Evolutionary conservation across 2,797 vertebrate species (phyloP).

Genomic region (Sardinella longiceps): DNA sequence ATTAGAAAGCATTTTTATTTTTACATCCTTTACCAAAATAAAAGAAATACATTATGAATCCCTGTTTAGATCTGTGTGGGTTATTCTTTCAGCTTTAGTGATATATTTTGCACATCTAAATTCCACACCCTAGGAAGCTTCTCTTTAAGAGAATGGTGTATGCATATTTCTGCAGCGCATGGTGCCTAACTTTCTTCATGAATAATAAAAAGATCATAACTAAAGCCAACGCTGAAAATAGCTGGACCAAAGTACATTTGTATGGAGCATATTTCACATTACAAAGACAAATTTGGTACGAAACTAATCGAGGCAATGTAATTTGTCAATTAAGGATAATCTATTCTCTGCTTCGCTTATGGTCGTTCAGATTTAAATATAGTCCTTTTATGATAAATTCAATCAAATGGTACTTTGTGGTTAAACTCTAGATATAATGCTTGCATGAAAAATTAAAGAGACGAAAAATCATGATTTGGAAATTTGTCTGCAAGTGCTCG

Average conservation of each 20-base stretch:
- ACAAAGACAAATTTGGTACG: constrained; percentile 74
- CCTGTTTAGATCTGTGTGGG: neutral
- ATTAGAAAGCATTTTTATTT: too few relatives aligned
- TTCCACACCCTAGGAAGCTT: neutral
- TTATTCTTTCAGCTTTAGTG: neutral
- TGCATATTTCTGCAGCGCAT: constrained; percentile 47
- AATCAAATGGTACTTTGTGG: constrained; percentile 85
- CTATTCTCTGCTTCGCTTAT: constrained; percentile 71
- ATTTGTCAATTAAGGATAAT: constrained; percentile 80
- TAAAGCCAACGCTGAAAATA: constrained; percentile 73
- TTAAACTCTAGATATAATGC: constrained; percentile 83
- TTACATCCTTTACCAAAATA: neutral
- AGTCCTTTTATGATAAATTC: constrained; percentile 86
- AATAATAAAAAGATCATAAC: constrained; percentile 70
- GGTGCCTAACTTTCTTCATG: constrained; percentile 64
- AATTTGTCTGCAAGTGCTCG: constrained; percentile 73
- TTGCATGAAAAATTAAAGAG: constrained; percentile 77
- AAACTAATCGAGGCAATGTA: constrained; percentile 78
- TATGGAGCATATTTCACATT: constrained; percentile 71
- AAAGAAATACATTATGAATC: neutral
- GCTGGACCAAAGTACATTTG: constrained; percentile 69
- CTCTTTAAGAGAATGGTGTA: constrained; percentile 38
- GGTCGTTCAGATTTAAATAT: constrained; percentile 82
- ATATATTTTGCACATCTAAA: neutral
- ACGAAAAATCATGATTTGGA: constrained; percentile 74